Conservation (phyloP, 1,140 invertebrate genomes). For the Megathymus violae region DNA sequence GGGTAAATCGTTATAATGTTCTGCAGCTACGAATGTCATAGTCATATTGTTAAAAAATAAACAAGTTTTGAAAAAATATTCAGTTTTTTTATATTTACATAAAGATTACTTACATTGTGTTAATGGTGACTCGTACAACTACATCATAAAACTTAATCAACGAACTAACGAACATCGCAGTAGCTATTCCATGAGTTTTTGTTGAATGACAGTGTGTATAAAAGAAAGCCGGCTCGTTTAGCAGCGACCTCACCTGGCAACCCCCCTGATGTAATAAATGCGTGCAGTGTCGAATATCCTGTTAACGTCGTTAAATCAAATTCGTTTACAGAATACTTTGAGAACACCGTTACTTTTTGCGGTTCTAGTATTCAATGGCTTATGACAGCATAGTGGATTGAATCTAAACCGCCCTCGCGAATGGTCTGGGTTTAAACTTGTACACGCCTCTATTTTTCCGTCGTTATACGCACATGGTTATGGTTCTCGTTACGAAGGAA, state of each 20-base stretch:
- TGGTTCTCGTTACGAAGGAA: too few relatives aligned
- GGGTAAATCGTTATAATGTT: too few relatives aligned
- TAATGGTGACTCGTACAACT: not conserved
- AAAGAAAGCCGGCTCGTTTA: conserved; percentile 3
- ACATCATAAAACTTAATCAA: conserved; percentile 16
- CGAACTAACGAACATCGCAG: conserved; percentile 18
- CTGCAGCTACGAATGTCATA: too few relatives aligned
- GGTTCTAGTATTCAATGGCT: too few relatives aligned
- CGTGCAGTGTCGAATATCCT: conserved; percentile 16
- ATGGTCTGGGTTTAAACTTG: too few relatives aligned
- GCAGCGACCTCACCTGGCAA: conserved; percentile 13
- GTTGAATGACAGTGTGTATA: not conserved
- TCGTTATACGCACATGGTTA: too few relatives aligned
- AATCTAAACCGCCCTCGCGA: too few relatives aligned
- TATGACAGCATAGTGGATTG: too few relatives aligned
- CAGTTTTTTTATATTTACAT: too few relatives aligned
- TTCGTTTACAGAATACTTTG: not conserved
- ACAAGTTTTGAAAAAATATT: too few relatives aligned
- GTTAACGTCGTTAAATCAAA: conserved; percentile 18
- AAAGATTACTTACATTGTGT: not conserved
- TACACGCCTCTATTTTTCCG: too few relatives aligned
- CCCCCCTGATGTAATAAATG: conserved; percentile 23
- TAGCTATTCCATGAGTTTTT: conserved; percentile 20
- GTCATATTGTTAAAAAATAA: too few relatives aligned
- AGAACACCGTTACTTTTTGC: not conserved